Evolutionary conservation across 2,797 vertebrate genomes (phyloP).

Genomic region (Trachops cirrhosus): DNA sequence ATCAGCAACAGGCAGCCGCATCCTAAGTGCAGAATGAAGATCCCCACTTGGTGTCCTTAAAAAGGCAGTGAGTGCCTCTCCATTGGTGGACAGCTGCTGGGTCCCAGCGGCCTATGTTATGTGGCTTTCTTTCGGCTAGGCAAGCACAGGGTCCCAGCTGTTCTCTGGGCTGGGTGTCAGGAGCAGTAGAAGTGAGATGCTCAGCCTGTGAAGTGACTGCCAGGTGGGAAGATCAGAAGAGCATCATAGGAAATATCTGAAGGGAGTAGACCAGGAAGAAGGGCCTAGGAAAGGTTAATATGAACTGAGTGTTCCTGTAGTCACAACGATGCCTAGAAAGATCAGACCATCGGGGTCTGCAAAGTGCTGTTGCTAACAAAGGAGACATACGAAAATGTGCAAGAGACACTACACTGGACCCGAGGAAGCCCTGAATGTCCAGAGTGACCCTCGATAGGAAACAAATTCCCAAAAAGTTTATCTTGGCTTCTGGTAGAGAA

Average conservation of each 20-base stretch:
- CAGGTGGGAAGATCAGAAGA: background rate
- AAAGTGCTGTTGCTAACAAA: background rate
- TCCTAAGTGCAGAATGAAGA: constrained; percentile 68
- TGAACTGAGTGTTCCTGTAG: background rate
- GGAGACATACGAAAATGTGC: background rate
- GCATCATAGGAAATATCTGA: background rate
- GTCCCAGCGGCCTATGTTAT: constrained; percentile 44
- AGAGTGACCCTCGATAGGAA: background rate
- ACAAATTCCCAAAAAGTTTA: constrained; percentile 16
- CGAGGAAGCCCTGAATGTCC: background rate
- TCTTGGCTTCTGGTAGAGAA: constrained; percentile 42
- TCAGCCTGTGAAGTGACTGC: background rate
- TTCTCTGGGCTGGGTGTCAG: constrained; percentile 22
- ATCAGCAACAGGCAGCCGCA: constrained; percentile 66
- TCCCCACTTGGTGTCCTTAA: constrained; percentile 57
- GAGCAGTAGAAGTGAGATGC: constrained; percentile 21
- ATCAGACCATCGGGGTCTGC: background rate
- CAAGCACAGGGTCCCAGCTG: background rate
- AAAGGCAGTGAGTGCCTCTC: constrained; percentile 55
- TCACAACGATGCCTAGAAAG: background rate
- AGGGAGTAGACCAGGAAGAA: background rate
- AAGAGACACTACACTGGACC: background rate
- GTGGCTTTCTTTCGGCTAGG: constrained; percentile 16
- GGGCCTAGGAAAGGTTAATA: background rate
- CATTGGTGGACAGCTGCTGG: background rate